These are phyloP conservation scores for Drosophila austrosaltans DNA, from an alignment of 2,888 invertebrate species.

Conservation along the genomic window DNA sequence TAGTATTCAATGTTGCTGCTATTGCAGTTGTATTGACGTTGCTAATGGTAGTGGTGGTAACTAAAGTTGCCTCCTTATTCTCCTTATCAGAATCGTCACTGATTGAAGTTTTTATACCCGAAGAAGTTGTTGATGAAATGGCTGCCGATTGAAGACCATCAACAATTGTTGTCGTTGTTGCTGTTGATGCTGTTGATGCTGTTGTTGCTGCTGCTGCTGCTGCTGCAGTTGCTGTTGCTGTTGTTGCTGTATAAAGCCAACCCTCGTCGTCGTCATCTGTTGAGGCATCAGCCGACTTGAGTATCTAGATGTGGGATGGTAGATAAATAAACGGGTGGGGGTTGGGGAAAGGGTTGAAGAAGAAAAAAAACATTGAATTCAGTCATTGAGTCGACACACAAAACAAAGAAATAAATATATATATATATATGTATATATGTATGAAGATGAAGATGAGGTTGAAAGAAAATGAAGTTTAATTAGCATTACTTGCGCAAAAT, in stretches of 20 bases:
- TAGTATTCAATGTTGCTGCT: conserved; percentile 43
- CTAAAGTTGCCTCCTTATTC: conserved; percentile 78
- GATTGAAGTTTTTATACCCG: conserved; percentile 39
- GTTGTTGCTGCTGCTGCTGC: conserved; percentile 48
- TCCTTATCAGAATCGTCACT: conserved; percentile 83
- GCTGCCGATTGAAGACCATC: conserved; percentile 79
- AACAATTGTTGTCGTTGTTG: conserved; percentile 44
- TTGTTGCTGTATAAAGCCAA: conserved; percentile 81
- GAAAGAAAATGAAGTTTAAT: conserved; percentile 80
- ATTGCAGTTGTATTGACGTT: conserved; percentile 15
- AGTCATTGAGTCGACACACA: conserved; percentile 45
- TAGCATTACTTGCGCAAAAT: conserved; percentile 81
- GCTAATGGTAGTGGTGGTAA: conserved; percentile 51
- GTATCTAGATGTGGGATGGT: conserved; percentile 61
- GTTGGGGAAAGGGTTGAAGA: neutral
- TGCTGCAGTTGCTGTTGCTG: conserved; percentile 48
- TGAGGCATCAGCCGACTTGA: conserved; percentile 85
- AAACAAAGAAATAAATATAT: conserved; percentile 42
- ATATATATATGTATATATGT: conserved; percentile 20
- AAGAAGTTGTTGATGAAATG: conserved; percentile 74
- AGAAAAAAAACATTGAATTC: conserved; percentile 55
- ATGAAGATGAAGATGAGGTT: conserved; percentile 72
- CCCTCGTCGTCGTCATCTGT: conserved; percentile 86
- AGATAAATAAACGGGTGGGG: neutral
- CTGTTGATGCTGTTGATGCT: conserved; percentile 42